Evolutionary conservation across 2,888 invertebrate species (phyloP).

Genomic region (Timandra comae): DNA sequence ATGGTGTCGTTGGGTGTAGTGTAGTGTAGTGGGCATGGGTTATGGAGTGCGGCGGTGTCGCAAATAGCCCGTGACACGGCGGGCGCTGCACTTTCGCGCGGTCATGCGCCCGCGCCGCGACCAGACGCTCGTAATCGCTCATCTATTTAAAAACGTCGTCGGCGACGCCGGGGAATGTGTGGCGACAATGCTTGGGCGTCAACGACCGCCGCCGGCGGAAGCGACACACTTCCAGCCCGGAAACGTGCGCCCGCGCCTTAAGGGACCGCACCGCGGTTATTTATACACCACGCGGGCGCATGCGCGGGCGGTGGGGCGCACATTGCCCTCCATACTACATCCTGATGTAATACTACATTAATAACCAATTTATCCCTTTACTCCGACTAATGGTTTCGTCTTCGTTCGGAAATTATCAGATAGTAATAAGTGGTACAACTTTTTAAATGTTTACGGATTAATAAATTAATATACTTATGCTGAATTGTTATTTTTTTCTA

Average conservation of each 20-base stretch:
- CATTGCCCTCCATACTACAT: neutral
- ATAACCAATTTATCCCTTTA: conserved; percentile 42
- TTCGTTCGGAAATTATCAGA: no score
- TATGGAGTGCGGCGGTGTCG: conserved; percentile 38
- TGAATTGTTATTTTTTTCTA: no score
- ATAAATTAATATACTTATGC: no score
- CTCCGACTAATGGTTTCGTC: no score
- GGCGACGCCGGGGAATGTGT: conserved; percentile 67
- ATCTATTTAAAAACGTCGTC: conserved; percentile 74
- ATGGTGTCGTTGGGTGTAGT: neutral
- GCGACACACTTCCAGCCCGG: conserved; percentile 76
- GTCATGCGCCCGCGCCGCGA: conserved; percentile 61
- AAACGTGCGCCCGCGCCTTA: conserved; percentile 71
- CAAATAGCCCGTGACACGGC: conserved; percentile 73
- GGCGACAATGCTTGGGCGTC: conserved; percentile 67
- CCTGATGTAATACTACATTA: conserved; percentile 52
- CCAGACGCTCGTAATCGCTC: conserved; percentile 71
- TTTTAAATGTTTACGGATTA: no score
- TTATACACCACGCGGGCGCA: conserved; percentile 57
- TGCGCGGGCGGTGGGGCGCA: conserved; percentile 16
- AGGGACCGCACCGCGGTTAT: conserved; percentile 63
- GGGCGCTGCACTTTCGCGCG: conserved; percentile 74
- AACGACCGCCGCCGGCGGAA: conserved; percentile 73
- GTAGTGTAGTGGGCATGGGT: conserved; percentile 9
- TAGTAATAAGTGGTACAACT: no score